These are phyloP conservation scores for Lophura nycthemera DNA, from an alignment of 2,113 vertebrate species.

Conservation along the genomic window DNA sequence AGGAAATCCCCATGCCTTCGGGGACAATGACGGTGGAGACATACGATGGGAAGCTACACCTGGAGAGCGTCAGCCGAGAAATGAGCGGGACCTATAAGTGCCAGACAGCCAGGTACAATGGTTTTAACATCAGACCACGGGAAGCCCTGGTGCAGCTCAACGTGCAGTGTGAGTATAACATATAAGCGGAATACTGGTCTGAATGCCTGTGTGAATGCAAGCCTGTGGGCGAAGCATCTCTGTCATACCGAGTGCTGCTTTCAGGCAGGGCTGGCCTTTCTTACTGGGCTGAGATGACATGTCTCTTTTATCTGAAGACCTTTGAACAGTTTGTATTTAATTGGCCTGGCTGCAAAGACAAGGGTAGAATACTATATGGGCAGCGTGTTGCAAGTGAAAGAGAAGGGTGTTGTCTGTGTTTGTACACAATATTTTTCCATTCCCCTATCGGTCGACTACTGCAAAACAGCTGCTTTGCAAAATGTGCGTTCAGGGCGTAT, in stretches of 20 bases:
- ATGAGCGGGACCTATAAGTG: conserved; percentile 93
- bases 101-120: conserved; percentile 96
- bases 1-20: conserved; percentile 89
- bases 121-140: conserved; percentile 94
- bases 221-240: not conserved
- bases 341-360: not conserved
- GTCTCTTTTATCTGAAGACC: not conserved
- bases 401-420: not conserved
- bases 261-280: not conserved
- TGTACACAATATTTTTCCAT: not conserved
- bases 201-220: not conserved
- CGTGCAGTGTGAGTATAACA: conserved; percentile 91
- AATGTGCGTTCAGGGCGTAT: not conserved
- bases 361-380: not conserved
- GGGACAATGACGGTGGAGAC: conserved; percentile 85
- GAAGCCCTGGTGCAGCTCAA: conserved; percentile 92
- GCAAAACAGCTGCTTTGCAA: not conserved
- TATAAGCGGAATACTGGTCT: not conserved
- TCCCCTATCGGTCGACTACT: rapidly evolving
- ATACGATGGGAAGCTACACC: conserved; percentile 85
- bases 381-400: not conserved
- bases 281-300: not conserved
- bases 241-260: not conserved
- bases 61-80: conserved; percentile 89
- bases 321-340: not conserved